Percentiles rank a stretch among this genome's conserved stretches.
phyloP scores from a whole-genome alignment of 2,113 vertebrate genomes.

The Phalacrocorax pelagicus region DNA sequence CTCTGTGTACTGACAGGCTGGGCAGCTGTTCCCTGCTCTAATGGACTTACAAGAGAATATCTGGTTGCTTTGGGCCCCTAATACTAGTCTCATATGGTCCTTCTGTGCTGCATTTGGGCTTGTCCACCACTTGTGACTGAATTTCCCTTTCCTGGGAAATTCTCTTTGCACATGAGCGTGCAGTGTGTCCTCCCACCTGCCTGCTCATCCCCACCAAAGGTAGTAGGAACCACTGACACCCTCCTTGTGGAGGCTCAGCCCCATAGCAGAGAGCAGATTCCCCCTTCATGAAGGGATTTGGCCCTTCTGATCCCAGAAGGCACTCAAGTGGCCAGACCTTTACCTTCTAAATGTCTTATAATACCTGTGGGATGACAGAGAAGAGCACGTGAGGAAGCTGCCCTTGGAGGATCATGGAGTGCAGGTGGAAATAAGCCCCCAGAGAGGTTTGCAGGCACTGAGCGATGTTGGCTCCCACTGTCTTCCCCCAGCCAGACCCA shows the following conservation, averaged over 20 bases:
- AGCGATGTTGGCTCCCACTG: rapidly evolving
- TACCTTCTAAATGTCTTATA: background rate
- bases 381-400: background rate
- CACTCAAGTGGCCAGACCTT: background rate
- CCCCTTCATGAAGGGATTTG: background rate
- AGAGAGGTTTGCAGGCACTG: background rate
- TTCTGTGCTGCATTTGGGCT: background rate
- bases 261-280: background rate
- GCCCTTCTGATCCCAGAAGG: background rate
- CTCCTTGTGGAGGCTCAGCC: background rate
- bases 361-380: background rate
- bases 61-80: background rate
- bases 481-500: background rate
- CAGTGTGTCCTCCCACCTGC: background rate
- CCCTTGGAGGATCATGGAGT: background rate
- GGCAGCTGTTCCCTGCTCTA: background rate
- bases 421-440: background rate
- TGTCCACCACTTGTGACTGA: rapidly evolving
- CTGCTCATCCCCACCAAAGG: too few species aligned
- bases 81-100: background rate
- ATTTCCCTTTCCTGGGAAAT: background rate
- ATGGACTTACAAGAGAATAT: background rate
- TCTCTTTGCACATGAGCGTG: background rate
- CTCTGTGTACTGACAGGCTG: background rate
- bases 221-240: background rate